Evolutionary conservation across 2,888 invertebrate genomes (phyloP).

Genomic region (Pocota personata): DNA sequence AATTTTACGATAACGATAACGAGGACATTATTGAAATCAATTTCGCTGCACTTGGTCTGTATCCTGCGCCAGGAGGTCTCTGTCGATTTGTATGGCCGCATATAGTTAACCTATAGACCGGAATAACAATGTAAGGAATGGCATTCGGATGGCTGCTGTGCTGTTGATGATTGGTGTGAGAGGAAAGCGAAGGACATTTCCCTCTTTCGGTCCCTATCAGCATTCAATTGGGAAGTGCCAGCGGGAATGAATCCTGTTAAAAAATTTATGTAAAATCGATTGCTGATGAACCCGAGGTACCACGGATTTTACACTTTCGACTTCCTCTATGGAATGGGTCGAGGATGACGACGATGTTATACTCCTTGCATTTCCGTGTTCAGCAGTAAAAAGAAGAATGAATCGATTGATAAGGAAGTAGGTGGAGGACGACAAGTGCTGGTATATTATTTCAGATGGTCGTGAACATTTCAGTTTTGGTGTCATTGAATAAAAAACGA

Average conservation of each 20-base stretch:
- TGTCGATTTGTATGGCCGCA: slow-evolving; percentile 42
- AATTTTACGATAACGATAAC: slow-evolving; percentile 72
- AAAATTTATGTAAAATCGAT: slow-evolving; percentile 69
- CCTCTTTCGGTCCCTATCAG: background rate
- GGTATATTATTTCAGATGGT: slow-evolving; percentile 18
- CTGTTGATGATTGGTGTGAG: slow-evolving; percentile 50
- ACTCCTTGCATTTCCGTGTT: slow-evolving; percentile 47
- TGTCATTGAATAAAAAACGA: slow-evolving; percentile 2
- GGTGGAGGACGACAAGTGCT: slow-evolving; percentile 23
- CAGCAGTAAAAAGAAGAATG: background rate
- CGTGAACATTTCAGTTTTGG: background rate
- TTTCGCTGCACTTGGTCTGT: slow-evolving; percentile 49
- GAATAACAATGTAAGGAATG: slow-evolving; percentile 69
- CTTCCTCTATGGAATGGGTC: slow-evolving; percentile 22
- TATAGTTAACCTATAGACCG: slow-evolving; percentile 56
- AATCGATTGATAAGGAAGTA: slow-evolving; percentile 41
- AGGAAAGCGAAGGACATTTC: background rate
- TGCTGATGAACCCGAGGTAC: slow-evolving; percentile 36
- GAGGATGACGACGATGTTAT: slow-evolving; percentile 36
- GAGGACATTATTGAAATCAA: slow-evolving; percentile 72
- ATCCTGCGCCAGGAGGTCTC: slow-evolving; percentile 5
- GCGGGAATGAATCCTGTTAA: slow-evolving; percentile 57
- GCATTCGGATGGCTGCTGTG: slow-evolving; percentile 51
- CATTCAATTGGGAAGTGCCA: slow-evolving; percentile 42
- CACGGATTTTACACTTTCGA: slow-evolving; percentile 53